Conservation (phyloP, 2,888 invertebrate genomes). For the Omphaloscelis lunosa region DNA sequence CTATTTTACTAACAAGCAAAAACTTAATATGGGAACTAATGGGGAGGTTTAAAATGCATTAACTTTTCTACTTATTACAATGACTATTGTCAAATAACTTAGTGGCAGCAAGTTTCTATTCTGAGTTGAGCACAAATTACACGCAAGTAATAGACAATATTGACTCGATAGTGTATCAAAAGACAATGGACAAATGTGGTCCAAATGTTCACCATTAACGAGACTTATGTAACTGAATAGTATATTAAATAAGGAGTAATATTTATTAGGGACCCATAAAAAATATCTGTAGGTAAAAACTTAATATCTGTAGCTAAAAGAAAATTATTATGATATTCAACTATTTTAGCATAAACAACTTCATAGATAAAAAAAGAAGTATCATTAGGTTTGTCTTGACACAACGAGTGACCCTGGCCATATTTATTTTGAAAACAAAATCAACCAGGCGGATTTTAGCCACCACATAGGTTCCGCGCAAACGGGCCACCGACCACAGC, state of each 20-base stretch:
- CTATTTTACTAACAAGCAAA: slow-evolving; percentile 41
- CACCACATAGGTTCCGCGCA: too few species aligned
- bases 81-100: slow-evolving; percentile 41
- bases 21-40: slow-evolving; percentile 27
- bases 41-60: slow-evolving; percentile 53
- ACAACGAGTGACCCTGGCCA: background rate
- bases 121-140: slow-evolving; percentile 46
- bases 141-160: slow-evolving; percentile 49
- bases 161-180: slow-evolving; percentile 12
- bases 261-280: background rate
- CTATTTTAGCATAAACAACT: background rate
- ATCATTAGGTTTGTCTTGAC: background rate
- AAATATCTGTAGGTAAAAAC: background rate
- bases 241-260: background rate
- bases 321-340: background rate
- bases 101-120: slow-evolving; percentile 43
- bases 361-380: background rate
- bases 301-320: background rate
- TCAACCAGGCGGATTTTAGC: background rate
- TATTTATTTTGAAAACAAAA: background rate
- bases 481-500: too few species aligned
- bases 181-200: background rate
- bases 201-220: background rate
- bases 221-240: background rate
- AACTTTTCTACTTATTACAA: slow-evolving; percentile 23